These are phyloP conservation scores for Halcyon badia DNA, from an alignment of 2,797 vertebrate species.

Conservation along the genomic window DNA sequence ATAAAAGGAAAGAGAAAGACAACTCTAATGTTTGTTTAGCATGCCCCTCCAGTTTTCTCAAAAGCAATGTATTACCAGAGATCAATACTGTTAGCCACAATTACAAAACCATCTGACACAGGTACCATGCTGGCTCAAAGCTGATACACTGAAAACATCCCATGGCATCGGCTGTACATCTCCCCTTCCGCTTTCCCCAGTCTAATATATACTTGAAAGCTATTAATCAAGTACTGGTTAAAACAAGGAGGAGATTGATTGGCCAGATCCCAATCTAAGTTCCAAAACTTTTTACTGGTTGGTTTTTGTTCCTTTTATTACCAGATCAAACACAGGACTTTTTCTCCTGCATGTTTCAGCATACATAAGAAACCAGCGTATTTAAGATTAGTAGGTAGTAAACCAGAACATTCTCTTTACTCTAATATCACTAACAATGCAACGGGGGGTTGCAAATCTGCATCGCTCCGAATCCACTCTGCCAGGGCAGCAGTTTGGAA, in stretches of 20 bases:
- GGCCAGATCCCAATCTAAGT: background rate
- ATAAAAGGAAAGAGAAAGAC: slow-evolving; percentile 45
- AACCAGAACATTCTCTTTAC: background rate
- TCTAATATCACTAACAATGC: background rate
- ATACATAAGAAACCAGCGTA: background rate
- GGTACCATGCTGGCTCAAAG: background rate
- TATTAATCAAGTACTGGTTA: background rate
- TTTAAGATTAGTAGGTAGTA: background rate
- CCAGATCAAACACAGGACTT: background rate
- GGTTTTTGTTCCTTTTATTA: background rate
- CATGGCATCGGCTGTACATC: background rate
- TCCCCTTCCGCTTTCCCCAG: background rate
- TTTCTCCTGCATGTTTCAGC: background rate
- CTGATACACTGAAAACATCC: background rate
- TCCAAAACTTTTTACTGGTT: background rate
- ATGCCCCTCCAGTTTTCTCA: background rate
- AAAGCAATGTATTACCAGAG: background rate
- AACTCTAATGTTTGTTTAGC: slow-evolving; percentile 15
- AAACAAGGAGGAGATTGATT: background rate
- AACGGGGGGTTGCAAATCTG: background rate
- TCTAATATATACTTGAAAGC: background rate
- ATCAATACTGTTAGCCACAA: background rate
- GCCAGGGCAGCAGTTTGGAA: background rate
- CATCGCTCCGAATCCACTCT: background rate
- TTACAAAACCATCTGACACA: background rate